Percentiles rank a stretch among this genome's conserved stretches.
These are phyloP conservation scores for Erpetoichthys calabaricus DNA, from an alignment of 2,797 vertebrate genomes.

Conservation along the genomic window DNA sequence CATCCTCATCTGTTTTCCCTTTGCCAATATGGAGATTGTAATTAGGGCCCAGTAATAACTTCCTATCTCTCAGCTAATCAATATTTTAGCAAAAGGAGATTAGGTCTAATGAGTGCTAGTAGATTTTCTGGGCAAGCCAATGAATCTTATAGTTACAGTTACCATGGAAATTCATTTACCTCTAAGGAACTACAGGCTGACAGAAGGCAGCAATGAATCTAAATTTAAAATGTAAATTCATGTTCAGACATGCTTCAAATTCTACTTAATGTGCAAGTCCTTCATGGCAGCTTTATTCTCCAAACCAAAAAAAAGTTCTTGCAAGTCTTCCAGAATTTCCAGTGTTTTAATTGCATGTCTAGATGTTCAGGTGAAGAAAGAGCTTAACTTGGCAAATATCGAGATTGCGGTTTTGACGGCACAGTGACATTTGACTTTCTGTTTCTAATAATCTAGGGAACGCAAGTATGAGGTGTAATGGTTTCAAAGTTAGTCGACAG, in stretches of 20 bases:
- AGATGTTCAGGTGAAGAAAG: too few relatives aligned
- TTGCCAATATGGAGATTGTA: constrained; percentile 78
- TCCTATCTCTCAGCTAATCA: constrained; percentile 74
- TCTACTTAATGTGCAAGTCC: constrained; percentile 38
- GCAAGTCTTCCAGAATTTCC: too few relatives aligned
- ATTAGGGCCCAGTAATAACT: constrained; percentile 84
- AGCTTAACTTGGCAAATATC: too few relatives aligned
- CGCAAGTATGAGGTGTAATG: too few relatives aligned
- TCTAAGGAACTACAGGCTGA: constrained; percentile 40
- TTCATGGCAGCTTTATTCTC: constrained; percentile 20
- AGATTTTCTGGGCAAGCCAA: constrained; percentile 42
- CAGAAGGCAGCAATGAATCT: constrained; percentile 27
- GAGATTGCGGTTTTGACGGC: too few relatives aligned
- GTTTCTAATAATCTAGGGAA: too few relatives aligned
- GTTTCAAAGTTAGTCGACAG: too few relatives aligned
- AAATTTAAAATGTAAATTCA: constrained; percentile 42
- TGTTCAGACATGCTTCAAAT: constrained; percentile 29
- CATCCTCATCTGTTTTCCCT: constrained; percentile 69
- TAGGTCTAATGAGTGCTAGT: constrained; percentile 52
- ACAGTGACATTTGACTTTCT: too few relatives aligned
- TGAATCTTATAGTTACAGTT: constrained; percentile 52
- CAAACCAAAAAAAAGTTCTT: too few relatives aligned
- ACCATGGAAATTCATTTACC: constrained; percentile 61
- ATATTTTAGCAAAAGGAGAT: constrained; percentile 78
- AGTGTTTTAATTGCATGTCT: too few relatives aligned